These are phyloP conservation scores for Sebastes hopkinsi DNA, from an alignment of 2,797 vertebrate species.

Conservation along the genomic window DNA sequence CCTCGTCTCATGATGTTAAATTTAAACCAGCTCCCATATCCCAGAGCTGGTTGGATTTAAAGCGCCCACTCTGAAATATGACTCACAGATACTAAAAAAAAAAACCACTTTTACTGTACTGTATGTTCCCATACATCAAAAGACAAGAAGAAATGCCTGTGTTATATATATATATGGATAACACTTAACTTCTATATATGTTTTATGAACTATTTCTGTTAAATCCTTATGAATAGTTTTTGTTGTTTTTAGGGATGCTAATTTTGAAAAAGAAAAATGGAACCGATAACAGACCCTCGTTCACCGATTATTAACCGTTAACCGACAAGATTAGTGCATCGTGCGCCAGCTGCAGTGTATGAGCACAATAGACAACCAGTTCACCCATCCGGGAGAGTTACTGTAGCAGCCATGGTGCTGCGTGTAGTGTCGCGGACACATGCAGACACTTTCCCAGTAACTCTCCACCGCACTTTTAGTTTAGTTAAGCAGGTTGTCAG, in stretches of 20 bases:
- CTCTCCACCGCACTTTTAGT: too few species aligned
- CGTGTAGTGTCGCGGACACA: too few species aligned
- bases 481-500: too few species aligned
- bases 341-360: too few species aligned
- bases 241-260: not conserved
- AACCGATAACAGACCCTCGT: too few species aligned
- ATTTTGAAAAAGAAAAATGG: too few species aligned
- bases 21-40: slow-evolving; percentile 47
- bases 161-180: not conserved
- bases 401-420: too few species aligned
- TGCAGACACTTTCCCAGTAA: too few species aligned
- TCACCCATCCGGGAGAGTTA: too few species aligned
- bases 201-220: slow-evolving; percentile 3
- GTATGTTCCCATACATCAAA: slow-evolving; percentile 38
- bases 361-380: too few species aligned
- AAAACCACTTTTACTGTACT: not conserved
- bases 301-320: too few species aligned
- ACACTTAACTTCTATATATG: not conserved
- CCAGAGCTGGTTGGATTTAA: slow-evolving; percentile 33
- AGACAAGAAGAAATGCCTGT: slow-evolving; percentile 1
- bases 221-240: not conserved
- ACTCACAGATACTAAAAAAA: slow-evolving; percentile 37
- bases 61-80: slow-evolving; percentile 48
- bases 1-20: slow-evolving; percentile 47
- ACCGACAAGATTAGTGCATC: too few species aligned